phyloP scores from a whole-genome alignment of 2,113 vertebrate species.

The Cephalopterus ornatus region DNA sequence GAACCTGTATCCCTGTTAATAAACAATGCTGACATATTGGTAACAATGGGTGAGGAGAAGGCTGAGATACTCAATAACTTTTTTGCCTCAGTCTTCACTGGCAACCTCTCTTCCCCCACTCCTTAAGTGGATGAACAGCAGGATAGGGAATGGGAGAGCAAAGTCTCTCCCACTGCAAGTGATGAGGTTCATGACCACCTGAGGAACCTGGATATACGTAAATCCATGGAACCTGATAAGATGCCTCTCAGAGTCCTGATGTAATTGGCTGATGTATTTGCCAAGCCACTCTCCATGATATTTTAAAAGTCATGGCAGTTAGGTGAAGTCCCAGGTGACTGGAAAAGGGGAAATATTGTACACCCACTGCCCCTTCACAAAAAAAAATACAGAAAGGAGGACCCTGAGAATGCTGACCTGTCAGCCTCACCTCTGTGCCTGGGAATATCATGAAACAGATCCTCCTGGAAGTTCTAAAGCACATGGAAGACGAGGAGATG shows the following conservation, averaged over 20 bases:
- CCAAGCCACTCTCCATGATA: not conserved
- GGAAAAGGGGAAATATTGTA: not conserved
- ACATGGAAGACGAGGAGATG: not conserved
- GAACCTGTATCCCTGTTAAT: not conserved
- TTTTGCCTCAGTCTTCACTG: not conserved
- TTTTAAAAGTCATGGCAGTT: not conserved
- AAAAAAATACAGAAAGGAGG: not conserved
- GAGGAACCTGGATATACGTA: not conserved
- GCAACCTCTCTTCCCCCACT: not conserved
- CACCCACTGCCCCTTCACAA: too few species aligned
- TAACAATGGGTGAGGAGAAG: not conserved
- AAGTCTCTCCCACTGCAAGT: not conserved
- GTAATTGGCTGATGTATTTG: not conserved
- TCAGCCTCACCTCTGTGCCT: not conserved
- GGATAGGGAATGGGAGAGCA: fast-evolving
- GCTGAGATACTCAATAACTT: not conserved
- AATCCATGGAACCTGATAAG: not conserved
- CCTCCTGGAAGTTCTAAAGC: not conserved
- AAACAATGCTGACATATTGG: not conserved
- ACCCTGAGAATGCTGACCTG: too few species aligned
- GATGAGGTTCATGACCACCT: not conserved
- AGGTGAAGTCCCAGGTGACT: not conserved
- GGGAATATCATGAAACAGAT: not conserved
- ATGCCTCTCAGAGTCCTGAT: not conserved
- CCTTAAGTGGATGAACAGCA: not conserved